These are phyloP conservation scores for Troglohyphantes excavatus DNA, from an alignment of 2,888 invertebrate genomes.

Conservation along the genomic window DNA sequence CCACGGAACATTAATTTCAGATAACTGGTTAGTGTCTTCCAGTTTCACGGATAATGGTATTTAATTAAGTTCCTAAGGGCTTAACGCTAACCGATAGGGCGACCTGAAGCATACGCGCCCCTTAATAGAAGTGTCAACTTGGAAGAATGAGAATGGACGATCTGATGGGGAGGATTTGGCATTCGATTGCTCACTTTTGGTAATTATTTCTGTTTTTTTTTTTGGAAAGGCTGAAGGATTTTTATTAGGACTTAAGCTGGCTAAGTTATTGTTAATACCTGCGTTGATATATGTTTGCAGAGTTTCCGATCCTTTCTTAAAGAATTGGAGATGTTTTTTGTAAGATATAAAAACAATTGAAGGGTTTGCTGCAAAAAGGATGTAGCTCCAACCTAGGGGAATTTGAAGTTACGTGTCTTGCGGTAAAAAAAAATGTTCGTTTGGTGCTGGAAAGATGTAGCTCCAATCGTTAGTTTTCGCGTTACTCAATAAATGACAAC, in stretches of 20 bases:
- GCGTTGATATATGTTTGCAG: too few relatives aligned
- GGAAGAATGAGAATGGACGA: conserved; percentile 46
- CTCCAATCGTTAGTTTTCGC: too few relatives aligned
- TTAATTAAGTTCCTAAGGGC: conserved; percentile 69
- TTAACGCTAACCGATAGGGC: conserved; percentile 52
- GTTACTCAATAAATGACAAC: too few relatives aligned
- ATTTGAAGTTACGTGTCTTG: too few relatives aligned
- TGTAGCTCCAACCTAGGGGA: too few relatives aligned
- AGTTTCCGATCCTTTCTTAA: too few relatives aligned
- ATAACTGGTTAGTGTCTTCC: conserved; percentile 73
- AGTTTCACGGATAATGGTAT: conserved; percentile 66
- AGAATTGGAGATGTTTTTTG: too few relatives aligned
- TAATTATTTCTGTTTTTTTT: conserved; percentile 14
- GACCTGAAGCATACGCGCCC: not conserved
- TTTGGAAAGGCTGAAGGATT: not conserved
- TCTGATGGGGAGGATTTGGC: conserved; percentile 41
- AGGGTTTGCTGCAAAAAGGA: too few relatives aligned
- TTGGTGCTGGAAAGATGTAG: too few relatives aligned
- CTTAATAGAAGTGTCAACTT: conserved; percentile 64
- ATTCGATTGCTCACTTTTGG: conserved; percentile 27
- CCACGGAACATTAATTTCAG: conserved; percentile 73
- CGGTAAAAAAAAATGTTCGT: too few relatives aligned
- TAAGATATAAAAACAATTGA: too few relatives aligned
- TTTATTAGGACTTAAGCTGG: not conserved
- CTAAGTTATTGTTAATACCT: too few relatives aligned